Evolutionary conservation across 2,888 invertebrate genomes (phyloP).

Genomic region (Lypha dubia): DNA sequence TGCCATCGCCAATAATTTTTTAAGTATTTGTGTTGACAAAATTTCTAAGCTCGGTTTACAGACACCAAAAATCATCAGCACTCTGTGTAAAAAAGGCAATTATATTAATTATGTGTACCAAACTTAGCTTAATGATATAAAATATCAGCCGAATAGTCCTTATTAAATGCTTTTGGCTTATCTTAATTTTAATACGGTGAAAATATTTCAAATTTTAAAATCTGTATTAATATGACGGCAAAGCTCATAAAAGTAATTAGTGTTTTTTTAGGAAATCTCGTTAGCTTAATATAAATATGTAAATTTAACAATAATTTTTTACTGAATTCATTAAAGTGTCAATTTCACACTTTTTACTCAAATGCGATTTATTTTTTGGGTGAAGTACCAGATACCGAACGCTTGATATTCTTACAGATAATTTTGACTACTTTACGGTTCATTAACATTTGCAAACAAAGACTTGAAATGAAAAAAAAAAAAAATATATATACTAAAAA

Average conservation of each 20-base stretch:
- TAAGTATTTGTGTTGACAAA: too few species aligned
- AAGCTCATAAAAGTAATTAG: not conserved
- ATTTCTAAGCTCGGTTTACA: too few species aligned
- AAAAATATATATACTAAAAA: slow-evolving; percentile 40
- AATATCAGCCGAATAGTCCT: too few species aligned
- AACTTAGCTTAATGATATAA: too few species aligned
- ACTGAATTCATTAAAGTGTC: slow-evolving; percentile 46
- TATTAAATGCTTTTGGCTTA: too few species aligned
- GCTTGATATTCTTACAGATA: not conserved
- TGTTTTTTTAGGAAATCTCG: not conserved
- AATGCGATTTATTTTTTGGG: slow-evolving; percentile 6
- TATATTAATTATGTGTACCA: too few species aligned
- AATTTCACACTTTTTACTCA: slow-evolving; percentile 57
- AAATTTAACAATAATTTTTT: slow-evolving; percentile 42
- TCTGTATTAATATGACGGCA: not conserved
- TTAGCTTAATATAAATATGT: not conserved
- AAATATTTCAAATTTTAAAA: too few species aligned
- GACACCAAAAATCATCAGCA: too few species aligned
- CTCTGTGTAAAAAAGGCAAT: too few species aligned
- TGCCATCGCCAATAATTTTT: too few species aligned
- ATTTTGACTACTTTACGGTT: slow-evolving; percentile 56
- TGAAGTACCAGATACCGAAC: not conserved
- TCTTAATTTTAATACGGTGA: too few species aligned
- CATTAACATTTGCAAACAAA: slow-evolving; percentile 68
- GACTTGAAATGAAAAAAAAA: slow-evolving; percentile 13